Evolutionary conservation across 2,113 vertebrate species (phyloP), one percentile per base, ranked within the genome.

Genomic region (Dasyornis broadbenti): DNA sequence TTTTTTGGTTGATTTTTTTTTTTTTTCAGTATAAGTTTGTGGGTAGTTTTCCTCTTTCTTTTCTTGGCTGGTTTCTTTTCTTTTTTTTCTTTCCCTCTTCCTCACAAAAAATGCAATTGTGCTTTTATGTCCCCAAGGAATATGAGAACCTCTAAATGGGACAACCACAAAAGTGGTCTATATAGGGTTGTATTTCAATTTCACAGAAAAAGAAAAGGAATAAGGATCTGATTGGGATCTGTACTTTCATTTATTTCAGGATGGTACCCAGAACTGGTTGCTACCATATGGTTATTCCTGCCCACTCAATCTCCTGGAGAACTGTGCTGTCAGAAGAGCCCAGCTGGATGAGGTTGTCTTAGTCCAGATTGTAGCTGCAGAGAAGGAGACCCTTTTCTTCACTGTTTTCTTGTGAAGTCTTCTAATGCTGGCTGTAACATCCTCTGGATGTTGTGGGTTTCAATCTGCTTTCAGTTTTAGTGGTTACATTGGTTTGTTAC

Each of bases 401-500:
- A 50, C 26, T 60, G 2, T 49, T 93, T 81, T 77, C 39, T 88
- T 91, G 35, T 87, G 30, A 31, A n/a, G 13, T 23, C 31, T 88
- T 93, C 39, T 80, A 82, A 61, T 45, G 21, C 8, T 84, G 57
- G 15, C 57, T 79, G 26, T 23, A 57, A 72, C 84, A 79, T 89
- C 50, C 61, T 76, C 70, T 92, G 81, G 61, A 68, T 71, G 15
- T 72, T 92, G 84, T 86, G 87, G 91, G 53, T 92, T 95, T 96
- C 73, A 82, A 15, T 76, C 37, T 71, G 83, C 83, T 94, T 95
- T 97, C 96, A 90, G 70, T 95, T 94, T 96, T 72, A 88, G 82
- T 69, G 78, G 92, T 94, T 96, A 79, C 11, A 10, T 30, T 85
- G 61, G 61, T 94, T 96, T 76, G 11, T 76, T 65, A 69, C 12